Evolutionary conservation across 2,888 invertebrate species (phyloP).

Genomic region (Thymelicus acteon): DNA sequence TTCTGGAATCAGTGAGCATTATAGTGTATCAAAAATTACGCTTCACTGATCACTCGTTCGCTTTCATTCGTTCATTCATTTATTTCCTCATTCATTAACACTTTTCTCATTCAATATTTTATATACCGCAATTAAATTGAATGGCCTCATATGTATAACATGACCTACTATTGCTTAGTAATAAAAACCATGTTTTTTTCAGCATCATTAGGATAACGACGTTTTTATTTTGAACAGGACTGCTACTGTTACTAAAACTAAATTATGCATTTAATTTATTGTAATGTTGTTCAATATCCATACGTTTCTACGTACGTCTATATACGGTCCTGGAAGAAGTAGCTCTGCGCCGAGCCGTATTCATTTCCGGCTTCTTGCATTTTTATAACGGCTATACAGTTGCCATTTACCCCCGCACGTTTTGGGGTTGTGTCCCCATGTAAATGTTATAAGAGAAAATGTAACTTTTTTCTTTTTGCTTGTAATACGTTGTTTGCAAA

Average conservation of each 20-base stretch:
- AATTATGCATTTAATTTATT: constrained; percentile 35
- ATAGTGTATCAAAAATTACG: constrained; percentile 60
- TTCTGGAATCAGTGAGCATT: constrained; percentile 69
- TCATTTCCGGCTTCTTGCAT: constrained; percentile 78
- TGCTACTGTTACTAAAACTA: no score
- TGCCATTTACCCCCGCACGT: constrained; percentile 58
- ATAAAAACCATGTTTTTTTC: not conserved
- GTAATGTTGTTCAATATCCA: constrained; percentile 36
- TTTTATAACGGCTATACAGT: constrained; percentile 70
- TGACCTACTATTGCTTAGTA: constrained; percentile 8
- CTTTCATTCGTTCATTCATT: constrained; percentile 38
- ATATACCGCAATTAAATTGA: constrained; percentile 3
- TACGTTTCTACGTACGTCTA: constrained; percentile 37
- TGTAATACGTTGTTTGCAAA: not conserved
- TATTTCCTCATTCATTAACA: not conserved
- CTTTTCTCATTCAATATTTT: not conserved
- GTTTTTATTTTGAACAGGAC: no score
- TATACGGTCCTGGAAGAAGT: constrained; percentile 41
- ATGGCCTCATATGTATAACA: not conserved
- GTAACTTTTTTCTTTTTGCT: not conserved
- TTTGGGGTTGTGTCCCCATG: constrained; percentile 52
- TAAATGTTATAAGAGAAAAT: constrained; percentile 18
- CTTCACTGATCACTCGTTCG: constrained; percentile 49
- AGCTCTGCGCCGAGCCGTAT: constrained; percentile 59
- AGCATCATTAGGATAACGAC: not conserved